Base-by-base conservation (phyloP, 2,888 invertebrate species). In the Limnephilus auricula region DNA sequence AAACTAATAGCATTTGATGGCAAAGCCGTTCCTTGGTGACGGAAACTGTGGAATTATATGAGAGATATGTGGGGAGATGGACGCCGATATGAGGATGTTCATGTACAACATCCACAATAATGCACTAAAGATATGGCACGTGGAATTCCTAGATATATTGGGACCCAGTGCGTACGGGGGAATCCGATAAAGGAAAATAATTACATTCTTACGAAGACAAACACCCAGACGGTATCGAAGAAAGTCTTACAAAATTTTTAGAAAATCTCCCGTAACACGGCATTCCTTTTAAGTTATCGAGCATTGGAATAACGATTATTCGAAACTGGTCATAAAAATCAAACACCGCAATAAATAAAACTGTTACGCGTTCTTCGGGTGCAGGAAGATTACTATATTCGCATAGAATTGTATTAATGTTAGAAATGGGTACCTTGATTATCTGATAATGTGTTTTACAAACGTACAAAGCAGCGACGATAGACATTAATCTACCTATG, bases 141-240 rank as follows among this genome's bases (percentile, higher is more conserved):
- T 86, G 86, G 90, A 90, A 90, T 90, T 78, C 40, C 79, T 40
- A 79, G 90, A 90, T 90, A 79, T 87, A 79, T 87, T 50, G 78
- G n/a, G 13, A 40, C 40, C 79, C 50, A 87, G 50, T 87, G 31
- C 65, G 84, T 37, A n/a, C 34, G 32, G 50, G 31, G 34, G 85
- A 90, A 90, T 85, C 85, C 30, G 45, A 90, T 90, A 90, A 85
- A 84, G 34, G 90, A 85, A 84, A 90, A 90, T 90, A 90, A 90
- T 84, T 84, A 85, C 90, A 90, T 90, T 90, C 90, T 40, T 85
- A 37, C 32, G 32, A 50, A 37, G 65, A 90, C 89, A 82, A 80
- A 90, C 50, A 34, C 31, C 34, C 84, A 37, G 65, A 78, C 79
- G 13, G 83, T 90, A 90, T 90, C 65, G 30, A 85, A 82, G 32